A percentile compares a stretch with the other conserved stretches of the same genome.
Evolutionary conservation across 2,113 vertebrate genomes (phyloP).

Genomic region (Agapornis roseicollis): DNA sequence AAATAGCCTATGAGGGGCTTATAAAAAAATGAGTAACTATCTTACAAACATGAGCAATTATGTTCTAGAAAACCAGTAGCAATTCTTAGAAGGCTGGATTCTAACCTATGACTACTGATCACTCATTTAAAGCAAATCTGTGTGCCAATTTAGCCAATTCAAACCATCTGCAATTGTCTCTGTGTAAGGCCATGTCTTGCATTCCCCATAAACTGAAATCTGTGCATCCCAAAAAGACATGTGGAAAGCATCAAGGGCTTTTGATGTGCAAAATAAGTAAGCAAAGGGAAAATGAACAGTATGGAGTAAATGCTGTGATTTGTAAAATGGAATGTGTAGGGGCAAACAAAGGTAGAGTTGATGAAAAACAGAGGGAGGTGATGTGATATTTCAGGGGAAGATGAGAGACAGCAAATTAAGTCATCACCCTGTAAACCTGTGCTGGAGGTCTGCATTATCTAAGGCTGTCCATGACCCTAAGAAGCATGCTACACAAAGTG

Average conservation of each 20-base stretch:
- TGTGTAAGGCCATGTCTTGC: background rate
- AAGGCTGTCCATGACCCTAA: background rate
- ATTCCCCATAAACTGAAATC: background rate
- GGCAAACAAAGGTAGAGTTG: fast-evolving
- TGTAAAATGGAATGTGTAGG: background rate
- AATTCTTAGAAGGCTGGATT: background rate
- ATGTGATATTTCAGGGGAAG: background rate
- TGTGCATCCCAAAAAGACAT: background rate
- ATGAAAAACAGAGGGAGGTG: background rate
- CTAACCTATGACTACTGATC: background rate
- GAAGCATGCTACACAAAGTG: background rate
- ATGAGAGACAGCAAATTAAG: background rate
- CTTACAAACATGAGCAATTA: background rate
- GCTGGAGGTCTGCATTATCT: background rate
- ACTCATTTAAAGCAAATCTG: background rate
- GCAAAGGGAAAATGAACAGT: background rate
- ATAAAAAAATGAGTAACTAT: background rate
- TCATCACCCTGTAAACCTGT: background rate
- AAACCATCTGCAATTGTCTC: background rate
- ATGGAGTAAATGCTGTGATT: background rate
- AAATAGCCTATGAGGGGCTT: background rate
- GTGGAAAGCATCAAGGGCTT: background rate
- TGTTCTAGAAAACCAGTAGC: background rate
- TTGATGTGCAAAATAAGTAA: background rate
- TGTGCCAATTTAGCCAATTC: background rate